A percentile compares a stretch with the other conserved stretches of the same genome.
Conservation (phyloP, 2,888 invertebrate genomes). For the Sinelater perroti region DNA sequence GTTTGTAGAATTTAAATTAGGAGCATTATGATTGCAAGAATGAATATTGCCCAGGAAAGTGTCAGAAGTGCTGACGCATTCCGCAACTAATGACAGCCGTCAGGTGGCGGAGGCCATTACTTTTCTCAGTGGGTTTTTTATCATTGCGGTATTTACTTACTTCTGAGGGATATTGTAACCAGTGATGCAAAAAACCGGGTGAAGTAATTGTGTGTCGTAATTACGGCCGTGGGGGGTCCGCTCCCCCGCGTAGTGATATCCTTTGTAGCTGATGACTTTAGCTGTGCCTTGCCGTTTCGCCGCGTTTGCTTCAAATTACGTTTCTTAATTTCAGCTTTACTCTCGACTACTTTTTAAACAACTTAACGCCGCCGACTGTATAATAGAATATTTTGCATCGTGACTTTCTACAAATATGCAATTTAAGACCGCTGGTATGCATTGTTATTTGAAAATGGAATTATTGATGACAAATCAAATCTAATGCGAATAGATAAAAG, state of each 20-base stretch:
- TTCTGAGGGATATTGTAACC: slow-evolving; percentile 19
- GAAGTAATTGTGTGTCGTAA: slow-evolving; percentile 32
- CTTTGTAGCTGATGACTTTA: slow-evolving; percentile 30
- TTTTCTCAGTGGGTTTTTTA: slow-evolving; percentile 17
- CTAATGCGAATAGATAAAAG: no score
- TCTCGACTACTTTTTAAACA: not conserved
- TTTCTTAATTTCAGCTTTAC: slow-evolving; percentile 20
- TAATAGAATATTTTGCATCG: no score
- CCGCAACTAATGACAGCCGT: slow-evolving; percentile 25
- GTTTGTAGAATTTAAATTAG: slow-evolving; percentile 18
- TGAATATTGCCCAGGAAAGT: slow-evolving; percentile 8
- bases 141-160: slow-evolving; percentile 18
- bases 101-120: slow-evolving; percentile 28
- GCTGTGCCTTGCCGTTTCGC: slow-evolving; percentile 24
- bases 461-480: no score
- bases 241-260: slow-evolving; percentile 27
- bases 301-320: slow-evolving; percentile 23
- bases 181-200: slow-evolving; percentile 17
- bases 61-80: slow-evolving; percentile 22
- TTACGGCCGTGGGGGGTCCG: slow-evolving; percentile 30
- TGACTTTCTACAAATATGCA: no score
- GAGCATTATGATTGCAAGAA: slow-evolving; percentile 9
- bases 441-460: no score
- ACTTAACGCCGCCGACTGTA: no score
- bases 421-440: no score